Evolutionary conservation across 2,113 vertebrate species (phyloP), one percentile per base, ranked within the genome.

Genomic region (Menidia beryllina): DNA sequence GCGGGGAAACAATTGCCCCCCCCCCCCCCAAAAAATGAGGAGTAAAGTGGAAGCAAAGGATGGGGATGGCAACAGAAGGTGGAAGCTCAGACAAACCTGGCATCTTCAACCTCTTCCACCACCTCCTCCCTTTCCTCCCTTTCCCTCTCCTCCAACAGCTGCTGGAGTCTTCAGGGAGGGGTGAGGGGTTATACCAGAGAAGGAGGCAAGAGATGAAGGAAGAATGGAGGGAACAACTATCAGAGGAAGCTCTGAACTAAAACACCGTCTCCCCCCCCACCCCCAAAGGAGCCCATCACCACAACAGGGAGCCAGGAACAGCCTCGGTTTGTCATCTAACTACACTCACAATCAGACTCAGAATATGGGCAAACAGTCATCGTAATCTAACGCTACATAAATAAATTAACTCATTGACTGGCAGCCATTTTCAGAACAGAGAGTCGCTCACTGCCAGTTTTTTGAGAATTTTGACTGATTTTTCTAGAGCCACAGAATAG

Each of bases 91-190:
- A 93, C 92, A 90, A 92, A 94, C 93, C 93, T 93, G 91, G 59
- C 79, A 34, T 89, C 91, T 85, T 88, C 90, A 75, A 89, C 88
- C 86, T 90, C 91, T 78, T 88, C 84, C 84, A 79, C 86, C 86
- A 69, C 84, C 77, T 86, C 84, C 90, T 91, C 88, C 91, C 86
- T 83, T 72, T 96, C 95, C 94, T 96, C 96, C 94, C 92, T 95
- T 88, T 94, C 95, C 79, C 92, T 95, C 94, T 97, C 95, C 90
- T 95, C 96, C 94, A 97, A 95, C 95, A 96, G 95, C 93, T 93
- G 95, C 94, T 96, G 96, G 92, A 99, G 96, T 95, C 97, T 98
- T 97, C 94, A 76, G 73, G 81, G 72, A 77, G 94, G 91, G 88
- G 92, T 92, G 90, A 93, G 93, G 88, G 90, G 83, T 92, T 91